phyloP scores from a whole-genome alignment of 2,113 vertebrate species.

The Cyphomyrus discorhynchus region DNA sequence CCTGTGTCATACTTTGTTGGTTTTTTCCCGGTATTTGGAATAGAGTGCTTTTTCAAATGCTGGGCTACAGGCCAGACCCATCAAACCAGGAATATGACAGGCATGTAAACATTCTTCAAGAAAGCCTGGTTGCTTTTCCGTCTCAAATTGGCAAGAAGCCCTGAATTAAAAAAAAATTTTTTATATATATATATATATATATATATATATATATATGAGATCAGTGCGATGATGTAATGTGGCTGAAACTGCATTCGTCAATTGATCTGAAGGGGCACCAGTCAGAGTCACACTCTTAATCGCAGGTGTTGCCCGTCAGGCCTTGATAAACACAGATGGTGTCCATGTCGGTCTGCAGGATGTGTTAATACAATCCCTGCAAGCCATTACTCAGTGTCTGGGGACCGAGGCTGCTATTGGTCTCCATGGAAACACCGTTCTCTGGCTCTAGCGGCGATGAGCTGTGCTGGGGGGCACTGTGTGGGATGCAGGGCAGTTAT shows the following conservation, averaged over 20 bases:
- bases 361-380: not conserved
- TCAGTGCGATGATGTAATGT: not conserved
- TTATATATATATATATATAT: no score
- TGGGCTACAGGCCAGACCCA: not conserved
- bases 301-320: not conserved
- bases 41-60: not conserved
- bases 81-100: not conserved
- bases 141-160: not conserved
- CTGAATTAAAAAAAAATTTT: not conserved
- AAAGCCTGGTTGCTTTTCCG: not conserved
- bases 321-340: not conserved
- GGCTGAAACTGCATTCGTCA: not conserved
- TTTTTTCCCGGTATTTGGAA: not conserved
- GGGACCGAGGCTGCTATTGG: not conserved
- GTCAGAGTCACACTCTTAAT: not conserved
- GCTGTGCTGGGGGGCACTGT: not conserved
- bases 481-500: not conserved
- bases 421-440: conserved; percentile 19
- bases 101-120: not conserved
- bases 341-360: not conserved
- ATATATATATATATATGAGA: not conserved
- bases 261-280: not conserved
- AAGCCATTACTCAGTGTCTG: not conserved
- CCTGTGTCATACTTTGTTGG: not conserved
- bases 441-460: not conserved